Base-by-base conservation (phyloP, 53 echinoderm and acorn worm genomes). In the Henricia sp. region DNA sequence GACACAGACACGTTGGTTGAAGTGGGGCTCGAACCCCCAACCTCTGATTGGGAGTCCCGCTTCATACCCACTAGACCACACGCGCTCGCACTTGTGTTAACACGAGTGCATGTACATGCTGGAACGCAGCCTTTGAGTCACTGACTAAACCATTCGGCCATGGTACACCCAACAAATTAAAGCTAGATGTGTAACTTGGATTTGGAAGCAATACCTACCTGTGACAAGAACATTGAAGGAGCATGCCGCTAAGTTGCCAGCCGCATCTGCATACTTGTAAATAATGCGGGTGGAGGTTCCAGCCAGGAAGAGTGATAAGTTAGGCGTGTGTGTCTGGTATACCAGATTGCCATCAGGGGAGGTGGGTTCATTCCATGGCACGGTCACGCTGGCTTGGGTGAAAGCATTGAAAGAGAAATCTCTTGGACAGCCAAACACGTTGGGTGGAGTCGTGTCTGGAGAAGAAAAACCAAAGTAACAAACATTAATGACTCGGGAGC, bases 241-340 rank as follows among this genome's bases (percentile, higher is more conserved):
- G 64, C 80, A 80, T 11, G 30, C 8, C 3, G 80, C 80, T 12
- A 80, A 9, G 35, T 80, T 80, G 28, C 80, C 80, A 19, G 80
- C 80, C 6, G 10, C 63, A 11, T 80, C 80, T 8, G 63, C 80
- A 17, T 33, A 80, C 34, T 50, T 11, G 63, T 80, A 80, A 64
- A 34, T 4, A 20, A 80, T 50, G 23, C 63, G 35, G 50, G 64
- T 64, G 64, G 62, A 62, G 11, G 80, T 63, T 16, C 80, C 57
- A 0, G 44, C 63, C 4, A 16, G 44, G 21, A 80, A 80, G n/a
- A 23, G 0, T 1, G 62, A 33, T n/a, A n/a, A 36, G 21, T 67
- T 35, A 43, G 62, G 53, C 8, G 42, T 68, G 63, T 67, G 72
- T 11, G 75, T 27, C 54, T 63, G 85, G 85, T 73, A 73, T 6